Percentiles rank a stretch among this genome's conserved stretches.
Conservation (phyloP, 2,888 invertebrate species). For the Willowsia nigromaculata region DNA sequence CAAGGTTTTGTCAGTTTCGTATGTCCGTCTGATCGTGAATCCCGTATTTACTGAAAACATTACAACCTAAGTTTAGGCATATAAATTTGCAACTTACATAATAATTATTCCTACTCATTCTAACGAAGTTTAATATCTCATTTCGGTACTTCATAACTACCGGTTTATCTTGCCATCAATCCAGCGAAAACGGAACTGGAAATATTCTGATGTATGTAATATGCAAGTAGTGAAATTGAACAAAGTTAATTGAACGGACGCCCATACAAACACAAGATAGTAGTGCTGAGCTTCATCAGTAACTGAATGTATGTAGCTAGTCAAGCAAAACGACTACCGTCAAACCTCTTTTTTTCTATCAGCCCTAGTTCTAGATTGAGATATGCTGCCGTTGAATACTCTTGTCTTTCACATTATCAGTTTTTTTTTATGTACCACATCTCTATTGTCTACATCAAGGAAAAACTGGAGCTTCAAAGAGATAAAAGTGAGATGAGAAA, state of each 20-base stretch:
- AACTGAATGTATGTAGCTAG: background rate
- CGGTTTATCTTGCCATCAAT: background rate
- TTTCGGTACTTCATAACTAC: too few relatives aligned
- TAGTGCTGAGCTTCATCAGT: background rate
- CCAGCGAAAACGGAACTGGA: background rate
- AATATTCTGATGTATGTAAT: background rate
- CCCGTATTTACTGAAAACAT: too few relatives aligned
- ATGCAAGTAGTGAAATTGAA: conserved; percentile 6
- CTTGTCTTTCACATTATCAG: conserved; percentile 6
- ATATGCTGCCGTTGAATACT: background rate
- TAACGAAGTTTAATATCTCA: too few relatives aligned
- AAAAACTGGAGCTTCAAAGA: conserved; percentile 49
- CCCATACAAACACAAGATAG: background rate
- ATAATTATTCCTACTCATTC: background rate
- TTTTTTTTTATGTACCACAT: conserved; percentile 18
- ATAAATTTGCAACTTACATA: too few relatives aligned
- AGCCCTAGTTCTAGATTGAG: background rate
- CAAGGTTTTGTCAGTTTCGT: too few relatives aligned
- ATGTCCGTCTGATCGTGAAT: too few relatives aligned
- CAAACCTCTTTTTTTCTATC: background rate
- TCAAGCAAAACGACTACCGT: background rate
- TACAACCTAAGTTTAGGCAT: too few relatives aligned
- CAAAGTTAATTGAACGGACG: conserved; percentile 25
- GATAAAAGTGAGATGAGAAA: background rate
- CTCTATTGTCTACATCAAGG: background rate